Evolutionary conservation across 2,888 invertebrate genomes (phyloP), one percentile per base, ranked within the genome.

Genomic region (Glyphotaelius pellucidus): DNA sequence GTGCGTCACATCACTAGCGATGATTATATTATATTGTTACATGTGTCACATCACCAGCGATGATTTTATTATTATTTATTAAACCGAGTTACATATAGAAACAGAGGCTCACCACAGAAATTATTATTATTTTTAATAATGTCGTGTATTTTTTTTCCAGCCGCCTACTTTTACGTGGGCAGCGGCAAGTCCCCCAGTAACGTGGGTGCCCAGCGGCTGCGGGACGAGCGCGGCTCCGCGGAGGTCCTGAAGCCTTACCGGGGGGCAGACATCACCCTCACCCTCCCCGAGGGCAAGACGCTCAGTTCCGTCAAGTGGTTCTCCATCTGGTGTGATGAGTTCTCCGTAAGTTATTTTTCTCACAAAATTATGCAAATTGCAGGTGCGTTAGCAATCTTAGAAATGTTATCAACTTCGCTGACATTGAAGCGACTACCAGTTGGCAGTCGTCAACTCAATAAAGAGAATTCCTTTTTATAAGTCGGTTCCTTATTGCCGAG

Each of bases 291-390:
- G 94, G 98, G 98, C 87, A 98, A 98, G 95, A 98, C 98, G 52
- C 96, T 99, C 92, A 96, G 97, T 94, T 98, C 98, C 95, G 97
- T 98, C 94, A 97, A 97, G 94, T 99, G 99, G 98, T 97, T 99
- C 95, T 97, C 98, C 19, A 97, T 99, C 80, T 99, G 98, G 98
- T 99, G 99, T 95, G 98, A 98, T 94, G 98, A 98, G 94, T 98
- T 97, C 94, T 96, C 98, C 91, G 99, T 99, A 94, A 97, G 97
- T 96, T 94, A 52, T 91, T 90, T 1, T 67, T 88, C 2, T 67
- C 9, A 67, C 9, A 2, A n/a, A n/a, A 9, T 25, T 9, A 7
- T 25, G 9, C n/a, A n/a, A n/a, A n/a, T n/a, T n/a, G n/a, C 47
- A 3, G 15, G 3, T 47, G 42, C 14, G 14, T 47, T 25, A 12